Base-by-base conservation (phyloP, 2,888 invertebrate genomes). In the Blastobasis lacticolella region DNA sequence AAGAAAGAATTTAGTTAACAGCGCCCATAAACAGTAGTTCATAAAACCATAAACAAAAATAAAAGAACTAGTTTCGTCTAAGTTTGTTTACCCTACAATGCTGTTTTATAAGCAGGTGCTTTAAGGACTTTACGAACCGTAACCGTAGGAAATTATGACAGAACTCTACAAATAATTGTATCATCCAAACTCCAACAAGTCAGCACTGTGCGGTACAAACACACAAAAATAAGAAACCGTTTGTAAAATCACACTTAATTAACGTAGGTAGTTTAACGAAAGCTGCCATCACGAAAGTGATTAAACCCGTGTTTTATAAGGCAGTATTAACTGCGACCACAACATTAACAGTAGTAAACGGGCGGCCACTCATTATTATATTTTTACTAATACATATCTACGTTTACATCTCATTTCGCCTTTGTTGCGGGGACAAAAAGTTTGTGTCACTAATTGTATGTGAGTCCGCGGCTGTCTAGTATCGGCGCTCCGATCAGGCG, bases 401-500 rank as follows among this genome's bases (percentile, higher is more conserved):
- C 36, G 38, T 49, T 23, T 57, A 73, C 66, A 64, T 67, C 71
- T 73, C 58, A 71, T 67, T 71, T 67, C 64, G 62, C 65, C 57
- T 62, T 52, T 52, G 55, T 56, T 54, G 49, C 44, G 53, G 59
- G 53, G 59, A 62, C 66, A 74, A 73, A 74, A 69, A 71, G 63
- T 70, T 67, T 73, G 66, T 77, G 79, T 75, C 81, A 78, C 82
- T 86, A 85, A 85, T 85, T 84, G 80, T 75, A 75, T 78, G 81
- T 23, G 23, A 23, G 23, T 79, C 82, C 78, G 78, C 78, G 76
- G 76, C 75, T 71, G 23, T 3, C 70, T 71, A 71, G 77, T 85
- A 85, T 87, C 85, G 83, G 82, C 81, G 78, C 75, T 81, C 82
- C 82, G 81, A 86, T 84, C 85, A 67, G 69, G 65, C 63, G 66